Conservation (phyloP, 2,113 vertebrate genomes). For the Accipiter cooperii region DNA sequence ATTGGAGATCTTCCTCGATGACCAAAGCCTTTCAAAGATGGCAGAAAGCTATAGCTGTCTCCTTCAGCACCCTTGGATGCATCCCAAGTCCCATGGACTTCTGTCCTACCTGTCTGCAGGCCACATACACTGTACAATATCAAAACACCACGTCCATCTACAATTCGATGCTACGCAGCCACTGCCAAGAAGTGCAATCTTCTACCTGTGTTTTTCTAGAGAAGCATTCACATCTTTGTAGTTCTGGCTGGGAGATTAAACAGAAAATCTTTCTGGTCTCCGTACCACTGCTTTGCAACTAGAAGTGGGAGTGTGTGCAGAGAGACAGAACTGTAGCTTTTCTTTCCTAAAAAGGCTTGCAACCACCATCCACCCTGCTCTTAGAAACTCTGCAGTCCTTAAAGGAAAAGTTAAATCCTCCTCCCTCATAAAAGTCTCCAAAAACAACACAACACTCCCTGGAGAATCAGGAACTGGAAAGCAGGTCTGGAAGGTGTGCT, state of each 20-base stretch:
- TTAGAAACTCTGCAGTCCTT: neutral
- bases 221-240: neutral
- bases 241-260: neutral
- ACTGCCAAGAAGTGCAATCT: neutral
- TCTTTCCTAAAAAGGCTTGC: neutral
- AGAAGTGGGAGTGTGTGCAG: neutral
- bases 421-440: neutral
- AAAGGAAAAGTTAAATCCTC: neutral
- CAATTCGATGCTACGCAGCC: neutral
- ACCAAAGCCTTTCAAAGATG: neutral
- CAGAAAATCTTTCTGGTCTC: neutral
- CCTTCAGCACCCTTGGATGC: neutral
- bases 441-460: slow-evolving; percentile 24
- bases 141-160: neutral
- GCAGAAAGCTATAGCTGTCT: neutral
- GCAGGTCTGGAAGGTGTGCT: neutral
- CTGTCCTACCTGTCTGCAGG: neutral
- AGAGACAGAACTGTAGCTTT: neutral
- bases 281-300: neutral
- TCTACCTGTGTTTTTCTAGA: neutral
- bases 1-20: accelerated
- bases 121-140: neutral
- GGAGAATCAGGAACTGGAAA: slow-evolving; percentile 1
- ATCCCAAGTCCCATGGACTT: neutral
- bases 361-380: neutral